These are phyloP conservation scores for Ammospiza maritima DNA, from an alignment of 2,797 vertebrate genomes.

Conservation along the genomic window DNA sequence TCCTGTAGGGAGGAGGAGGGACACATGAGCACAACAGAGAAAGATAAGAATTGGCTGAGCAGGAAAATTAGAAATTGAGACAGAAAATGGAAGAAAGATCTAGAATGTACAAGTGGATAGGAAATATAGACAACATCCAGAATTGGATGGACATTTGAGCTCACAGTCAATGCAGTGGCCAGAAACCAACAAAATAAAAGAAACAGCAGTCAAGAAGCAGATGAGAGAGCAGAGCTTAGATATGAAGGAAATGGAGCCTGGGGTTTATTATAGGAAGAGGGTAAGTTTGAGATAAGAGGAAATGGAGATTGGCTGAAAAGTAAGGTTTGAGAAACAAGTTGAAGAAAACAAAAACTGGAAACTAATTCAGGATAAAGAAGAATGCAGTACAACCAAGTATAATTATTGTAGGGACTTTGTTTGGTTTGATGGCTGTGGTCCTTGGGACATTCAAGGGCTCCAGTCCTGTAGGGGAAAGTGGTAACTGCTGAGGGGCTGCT, in stretches of 20 bases:
- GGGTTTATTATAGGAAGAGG: background rate
- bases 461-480: background rate
- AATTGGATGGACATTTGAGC: background rate
- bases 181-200: background rate
- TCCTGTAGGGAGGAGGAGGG: background rate
- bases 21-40: background rate
- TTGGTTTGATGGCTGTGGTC: background rate
- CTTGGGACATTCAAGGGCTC: accelerated
- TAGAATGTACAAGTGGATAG: background rate
- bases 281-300: background rate
- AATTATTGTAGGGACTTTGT: background rate
- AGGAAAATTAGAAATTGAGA: background rate
- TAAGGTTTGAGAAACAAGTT: background rate
- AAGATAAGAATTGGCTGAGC: background rate
- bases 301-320: background rate
- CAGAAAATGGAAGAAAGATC: background rate
- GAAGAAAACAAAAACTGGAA: background rate
- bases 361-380: background rate
- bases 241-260: background rate
- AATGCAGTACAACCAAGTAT: accelerated
- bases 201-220: accelerated
- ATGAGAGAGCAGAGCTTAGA: background rate
- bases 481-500: background rate
- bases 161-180: background rate
- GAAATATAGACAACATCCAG: background rate